Evolutionary conservation across 92 coral and sea anemone genomes (phyloP), one percentile per base, ranked within the genome.

Genomic region (Umimayanthus chanpuru): DNA sequence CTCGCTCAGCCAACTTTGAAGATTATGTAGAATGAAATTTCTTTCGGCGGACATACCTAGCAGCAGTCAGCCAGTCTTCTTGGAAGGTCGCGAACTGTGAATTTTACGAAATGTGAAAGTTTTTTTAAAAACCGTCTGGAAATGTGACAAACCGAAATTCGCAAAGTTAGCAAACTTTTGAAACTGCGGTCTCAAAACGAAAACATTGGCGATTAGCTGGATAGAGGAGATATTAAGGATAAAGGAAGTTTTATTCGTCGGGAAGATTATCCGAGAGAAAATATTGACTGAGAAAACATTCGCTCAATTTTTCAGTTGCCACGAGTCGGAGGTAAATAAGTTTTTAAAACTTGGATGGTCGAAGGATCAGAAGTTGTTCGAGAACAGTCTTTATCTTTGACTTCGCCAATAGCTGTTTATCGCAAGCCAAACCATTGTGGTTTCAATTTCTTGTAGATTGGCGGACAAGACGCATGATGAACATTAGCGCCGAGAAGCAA

Each of bases 401-500:
- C 23, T 73, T 44, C 9, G 49, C 41, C 43, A 73, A 73, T 36
- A 66, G 55, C 44, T 83, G 87, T 83, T 83, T 83, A 71, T 83
- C 28, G 36, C 41, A 14, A 23, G 73, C 49, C 36, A 85, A 86
- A 73, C 81, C 68, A 32, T 61, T 38, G 73, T 20, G 36, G 56
- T 26, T 73, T 55, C 61, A n/a, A 38, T 44, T 88, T 81, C 21
- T 36, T 15, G 21, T 11, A 80, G 79, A 23, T n/a, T 73, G 23
- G 26, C 44, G 72, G 73, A 36, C 47, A 58, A 79, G 53, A 25
- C 53, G 32, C 76, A 83, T 29, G 28, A 97, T 97, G 99, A 97
- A 96, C 76, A 98, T 96, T 21, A 85, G 91, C 38, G 94, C 96
- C 7, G 94, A 97, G 81, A 91, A 92, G 44, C 98, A 95, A 77